Evolutionary conservation across 1,140 invertebrate species (phyloP).

Genomic region (Neodiprion pinetum): DNA sequence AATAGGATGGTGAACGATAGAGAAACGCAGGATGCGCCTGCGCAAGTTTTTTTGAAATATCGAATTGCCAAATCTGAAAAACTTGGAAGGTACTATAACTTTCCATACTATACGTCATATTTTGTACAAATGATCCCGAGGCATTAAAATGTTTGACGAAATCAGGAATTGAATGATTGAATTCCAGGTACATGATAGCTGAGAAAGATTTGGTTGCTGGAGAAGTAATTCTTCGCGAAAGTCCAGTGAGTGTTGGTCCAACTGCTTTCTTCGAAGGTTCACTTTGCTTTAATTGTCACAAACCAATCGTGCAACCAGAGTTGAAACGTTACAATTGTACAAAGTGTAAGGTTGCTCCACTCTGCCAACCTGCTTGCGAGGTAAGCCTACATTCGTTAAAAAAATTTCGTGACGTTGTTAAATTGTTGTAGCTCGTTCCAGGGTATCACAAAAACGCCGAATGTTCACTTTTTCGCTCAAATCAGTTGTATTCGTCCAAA

Average conservation of each 20-base stretch:
- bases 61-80: slow-evolving; percentile 38
- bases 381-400: slow-evolving; percentile 29
- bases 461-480: slow-evolving; percentile 60
- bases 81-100: slow-evolving; percentile 45
- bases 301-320: slow-evolving; percentile 50
- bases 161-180: slow-evolving; percentile 21
- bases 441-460: slow-evolving; percentile 59
- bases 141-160: neutral
- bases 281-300: slow-evolving; percentile 69
- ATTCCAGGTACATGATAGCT: slow-evolving; percentile 66
- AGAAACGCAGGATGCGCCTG: neutral
- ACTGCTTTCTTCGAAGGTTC: slow-evolving; percentile 57
- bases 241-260: slow-evolving; percentile 67
- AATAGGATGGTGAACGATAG: neutral
- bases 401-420: neutral
- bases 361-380: slow-evolving; percentile 62
- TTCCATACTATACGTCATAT: neutral
- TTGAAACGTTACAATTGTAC: slow-evolving; percentile 53
- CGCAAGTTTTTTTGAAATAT: slow-evolving; percentile 32
- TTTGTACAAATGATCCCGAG: neutral
- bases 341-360: slow-evolving; percentile 63
- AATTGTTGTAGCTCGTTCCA: neutral
- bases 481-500: slow-evolving; percentile 47
- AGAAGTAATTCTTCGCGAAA: slow-evolving; percentile 68
- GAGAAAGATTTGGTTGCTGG: slow-evolving; percentile 66